Conservation (phyloP, 2,113 vertebrate species). For the Tragulus kanchil region DNA sequence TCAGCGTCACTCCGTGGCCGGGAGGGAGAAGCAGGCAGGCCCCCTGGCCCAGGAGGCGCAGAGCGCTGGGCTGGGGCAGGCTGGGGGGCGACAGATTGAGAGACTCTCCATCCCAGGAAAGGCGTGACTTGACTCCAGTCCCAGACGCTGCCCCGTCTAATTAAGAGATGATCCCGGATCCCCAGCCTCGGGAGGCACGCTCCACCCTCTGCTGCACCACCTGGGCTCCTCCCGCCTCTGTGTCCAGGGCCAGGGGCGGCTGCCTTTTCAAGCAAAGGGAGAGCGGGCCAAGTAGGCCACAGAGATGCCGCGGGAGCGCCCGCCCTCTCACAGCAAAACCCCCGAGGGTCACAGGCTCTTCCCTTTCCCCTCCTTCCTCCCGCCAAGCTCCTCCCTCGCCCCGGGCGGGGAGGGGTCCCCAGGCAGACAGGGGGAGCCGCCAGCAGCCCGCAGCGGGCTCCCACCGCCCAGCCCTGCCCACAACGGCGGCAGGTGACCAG, state of each 20-base stretch:
- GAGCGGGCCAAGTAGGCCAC: neutral
- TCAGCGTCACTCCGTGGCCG: too few species aligned
- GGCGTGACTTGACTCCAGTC: neutral
- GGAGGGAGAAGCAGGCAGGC: too few species aligned
- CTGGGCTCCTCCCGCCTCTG: neutral
- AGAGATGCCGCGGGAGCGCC: neutral
- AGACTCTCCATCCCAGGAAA: neutral
- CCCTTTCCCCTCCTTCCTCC: neutral
- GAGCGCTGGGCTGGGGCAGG: neutral
- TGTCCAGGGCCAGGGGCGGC: too few species aligned
- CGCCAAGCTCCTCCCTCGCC: neutral
- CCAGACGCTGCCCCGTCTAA: neutral
- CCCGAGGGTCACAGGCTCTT: neutral
- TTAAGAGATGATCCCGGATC: neutral
- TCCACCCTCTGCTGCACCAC: neutral
- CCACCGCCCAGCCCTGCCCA: neutral
- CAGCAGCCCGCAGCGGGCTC: neutral
- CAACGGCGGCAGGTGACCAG: neutral
- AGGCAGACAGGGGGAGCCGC: neutral
- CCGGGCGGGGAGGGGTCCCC: rapidly evolving
- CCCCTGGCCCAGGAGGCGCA: rapidly evolving
- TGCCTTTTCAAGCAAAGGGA: neutral
- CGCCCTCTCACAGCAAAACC: too few species aligned
- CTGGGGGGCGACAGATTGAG: rapidly evolving
- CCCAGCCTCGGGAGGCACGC: rapidly evolving